phyloP scores from a whole-genome alignment of 2,888 invertebrate species.

The Eupithecia vulgata region DNA sequence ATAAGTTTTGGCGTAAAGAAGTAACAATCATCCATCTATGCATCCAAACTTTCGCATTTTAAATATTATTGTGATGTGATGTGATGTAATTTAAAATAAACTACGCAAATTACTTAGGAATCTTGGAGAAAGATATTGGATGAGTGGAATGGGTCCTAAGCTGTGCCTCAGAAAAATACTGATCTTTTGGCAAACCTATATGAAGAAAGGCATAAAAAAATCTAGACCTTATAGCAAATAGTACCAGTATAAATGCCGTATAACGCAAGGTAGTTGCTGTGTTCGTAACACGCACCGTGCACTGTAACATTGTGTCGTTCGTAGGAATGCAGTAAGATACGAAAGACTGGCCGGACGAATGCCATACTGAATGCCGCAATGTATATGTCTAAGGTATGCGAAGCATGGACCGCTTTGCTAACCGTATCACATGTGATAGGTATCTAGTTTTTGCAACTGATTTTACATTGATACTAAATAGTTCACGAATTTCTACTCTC shows the following conservation, averaged over 20 bases:
- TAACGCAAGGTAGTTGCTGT: neutral
- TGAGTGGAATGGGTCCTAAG: too few relatives aligned
- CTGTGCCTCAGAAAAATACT: neutral
- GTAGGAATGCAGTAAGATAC: conserved; percentile 86
- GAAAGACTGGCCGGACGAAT: conserved; percentile 85
- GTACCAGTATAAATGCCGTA: neutral
- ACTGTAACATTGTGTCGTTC: conserved; percentile 66
- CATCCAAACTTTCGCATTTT: too few relatives aligned
- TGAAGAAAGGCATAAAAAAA: neutral
- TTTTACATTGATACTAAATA: neutral
- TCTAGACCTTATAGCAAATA: neutral
- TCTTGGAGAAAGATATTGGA: too few relatives aligned
- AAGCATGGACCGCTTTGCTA: conserved; percentile 50
- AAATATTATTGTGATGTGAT: too few relatives aligned
- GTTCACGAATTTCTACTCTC: neutral
- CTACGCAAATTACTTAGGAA: too few relatives aligned
- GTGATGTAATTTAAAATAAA: too few relatives aligned
- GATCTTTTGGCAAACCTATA: neutral
- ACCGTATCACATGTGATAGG: conserved; percentile 18
- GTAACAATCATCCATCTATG: too few relatives aligned
- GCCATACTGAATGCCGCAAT: conserved; percentile 86
- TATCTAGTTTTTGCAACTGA: neutral
- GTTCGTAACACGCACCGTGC: conserved; percentile 27
- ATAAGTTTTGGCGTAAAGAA: too few relatives aligned
- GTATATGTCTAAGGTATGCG: conserved; percentile 87